phyloP scores from a whole-genome alignment of 1,140 invertebrate genomes.

The Zaprionus tsacasi region DNA sequence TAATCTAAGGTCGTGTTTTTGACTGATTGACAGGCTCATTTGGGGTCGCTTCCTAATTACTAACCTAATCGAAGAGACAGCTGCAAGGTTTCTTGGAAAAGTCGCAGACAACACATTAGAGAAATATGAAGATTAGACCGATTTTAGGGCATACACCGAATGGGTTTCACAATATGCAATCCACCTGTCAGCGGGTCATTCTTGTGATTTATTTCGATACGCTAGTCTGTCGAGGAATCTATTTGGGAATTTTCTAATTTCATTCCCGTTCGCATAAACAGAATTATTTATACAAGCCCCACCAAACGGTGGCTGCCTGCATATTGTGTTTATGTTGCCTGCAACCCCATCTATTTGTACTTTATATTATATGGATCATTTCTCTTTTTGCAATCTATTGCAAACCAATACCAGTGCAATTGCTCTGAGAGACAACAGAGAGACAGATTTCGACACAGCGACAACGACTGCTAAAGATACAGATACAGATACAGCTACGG shows the following conservation, averaged over 20 bases:
- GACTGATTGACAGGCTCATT: slow-evolving; percentile 54
- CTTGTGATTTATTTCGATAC: slow-evolving; percentile 60
- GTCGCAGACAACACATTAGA: slow-evolving; percentile 9
- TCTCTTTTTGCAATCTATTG: slow-evolving; percentile 66
- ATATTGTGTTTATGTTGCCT: slow-evolving; percentile 78
- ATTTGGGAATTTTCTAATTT: slow-evolving; percentile 68
- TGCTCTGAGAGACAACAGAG: slow-evolving; percentile 3
- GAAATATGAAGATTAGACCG: neutral
- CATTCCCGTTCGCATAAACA: slow-evolving; percentile 65
- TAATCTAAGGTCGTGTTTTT: slow-evolving; percentile 57
- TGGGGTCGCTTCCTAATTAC: slow-evolving; percentile 74
- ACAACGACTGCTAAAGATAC: slow-evolving; percentile 20
- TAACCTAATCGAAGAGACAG: slow-evolving; percentile 44
- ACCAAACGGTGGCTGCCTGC: slow-evolving; percentile 47
- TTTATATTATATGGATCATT: slow-evolving; percentile 70
- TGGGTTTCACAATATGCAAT: slow-evolving; percentile 50
- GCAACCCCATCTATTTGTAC: slow-evolving; percentile 55
- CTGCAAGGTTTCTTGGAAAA: slow-evolving; percentile 16
- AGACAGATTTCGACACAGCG: slow-evolving; percentile 2
- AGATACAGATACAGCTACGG: slow-evolving; percentile 24
- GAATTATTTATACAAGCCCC: slow-evolving; percentile 74
- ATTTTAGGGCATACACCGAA: neutral
- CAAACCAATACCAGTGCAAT: slow-evolving; percentile 60
- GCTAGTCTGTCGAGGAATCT: slow-evolving; percentile 43
- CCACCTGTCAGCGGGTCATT: slow-evolving; percentile 59